phyloP scores from a whole-genome alignment of 2,113 vertebrate genomes.

The Pionites leucogaster region DNA sequence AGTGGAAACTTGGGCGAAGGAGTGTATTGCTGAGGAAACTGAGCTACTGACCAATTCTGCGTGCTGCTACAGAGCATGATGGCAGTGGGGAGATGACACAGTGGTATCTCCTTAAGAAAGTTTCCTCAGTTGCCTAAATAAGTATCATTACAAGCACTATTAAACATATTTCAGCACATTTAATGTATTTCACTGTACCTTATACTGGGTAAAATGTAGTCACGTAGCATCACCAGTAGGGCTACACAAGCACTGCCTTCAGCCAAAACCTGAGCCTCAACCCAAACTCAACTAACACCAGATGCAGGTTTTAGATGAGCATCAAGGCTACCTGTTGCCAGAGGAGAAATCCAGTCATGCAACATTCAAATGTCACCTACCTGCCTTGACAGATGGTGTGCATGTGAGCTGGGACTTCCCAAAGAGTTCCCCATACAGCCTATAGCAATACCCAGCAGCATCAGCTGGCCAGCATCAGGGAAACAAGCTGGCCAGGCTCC shows the following conservation, averaged over 20 bases:
- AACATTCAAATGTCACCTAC: neutral
- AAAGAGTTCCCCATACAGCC: neutral
- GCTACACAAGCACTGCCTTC: neutral
- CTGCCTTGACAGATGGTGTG: neutral
- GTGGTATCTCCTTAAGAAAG: neutral
- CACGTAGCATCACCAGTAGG: neutral
- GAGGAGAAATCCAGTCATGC: neutral
- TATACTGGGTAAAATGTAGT: neutral
- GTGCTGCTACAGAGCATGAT: neutral
- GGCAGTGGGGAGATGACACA: rapidly evolving
- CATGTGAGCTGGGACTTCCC: neutral
- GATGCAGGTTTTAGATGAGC: neutral
- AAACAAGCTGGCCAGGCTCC: neutral
- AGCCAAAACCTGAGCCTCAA: neutral
- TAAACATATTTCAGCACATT: neutral
- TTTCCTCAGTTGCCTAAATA: neutral
- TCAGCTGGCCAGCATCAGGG: neutral
- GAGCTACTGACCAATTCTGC: neutral
- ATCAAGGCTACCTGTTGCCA: neutral
- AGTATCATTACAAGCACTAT: neutral
- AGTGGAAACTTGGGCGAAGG: neutral
- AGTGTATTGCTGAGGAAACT: neutral
- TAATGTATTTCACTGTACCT: neutral
- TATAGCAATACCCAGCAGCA: neutral
- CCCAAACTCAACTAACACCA: neutral